These are phyloP conservation scores for Megaceryle maxima DNA, from an alignment of 2,113 vertebrate species.

Conservation along the genomic window DNA sequence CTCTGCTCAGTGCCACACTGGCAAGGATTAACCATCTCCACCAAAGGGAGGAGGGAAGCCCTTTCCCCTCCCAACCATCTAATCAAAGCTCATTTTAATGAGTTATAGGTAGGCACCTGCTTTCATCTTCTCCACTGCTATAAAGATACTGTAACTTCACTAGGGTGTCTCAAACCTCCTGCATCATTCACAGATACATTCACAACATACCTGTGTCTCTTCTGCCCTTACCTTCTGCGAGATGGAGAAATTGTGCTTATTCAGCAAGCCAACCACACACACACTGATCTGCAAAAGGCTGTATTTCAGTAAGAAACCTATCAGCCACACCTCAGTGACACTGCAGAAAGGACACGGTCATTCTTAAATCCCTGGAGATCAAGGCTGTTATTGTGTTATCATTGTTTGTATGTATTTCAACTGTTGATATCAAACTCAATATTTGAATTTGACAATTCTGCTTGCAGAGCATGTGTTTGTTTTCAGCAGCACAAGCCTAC, in stretches of 20 bases:
- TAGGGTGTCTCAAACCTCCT: not conserved
- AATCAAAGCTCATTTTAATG: not conserved
- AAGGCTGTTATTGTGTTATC: not conserved
- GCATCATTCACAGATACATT: not conserved
- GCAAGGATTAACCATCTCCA: not conserved
- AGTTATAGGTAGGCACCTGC: not conserved
- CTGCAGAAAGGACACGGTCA: not conserved
- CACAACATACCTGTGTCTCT: not conserved
- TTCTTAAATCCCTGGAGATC: not conserved
- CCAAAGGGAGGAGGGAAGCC: not conserved
- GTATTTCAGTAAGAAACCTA: not conserved
- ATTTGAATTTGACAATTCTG: conserved; percentile 31
- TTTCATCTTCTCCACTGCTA: not conserved
- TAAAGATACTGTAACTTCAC: not conserved
- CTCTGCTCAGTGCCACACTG: not conserved
- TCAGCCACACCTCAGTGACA: not conserved
- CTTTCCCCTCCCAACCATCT: not conserved
- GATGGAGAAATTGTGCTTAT: not conserved
- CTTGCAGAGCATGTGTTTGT: conserved; percentile 45
- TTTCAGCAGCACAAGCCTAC: conserved; percentile 39
- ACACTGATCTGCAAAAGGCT: not conserved
- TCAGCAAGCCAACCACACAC: not conserved
- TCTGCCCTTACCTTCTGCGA: not conserved
- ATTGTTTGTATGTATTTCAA: not conserved
- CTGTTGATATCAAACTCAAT: not conserved